Evolutionary conservation across 2,113 vertebrate species (phyloP).

Genomic region (Natator depressus): DNA sequence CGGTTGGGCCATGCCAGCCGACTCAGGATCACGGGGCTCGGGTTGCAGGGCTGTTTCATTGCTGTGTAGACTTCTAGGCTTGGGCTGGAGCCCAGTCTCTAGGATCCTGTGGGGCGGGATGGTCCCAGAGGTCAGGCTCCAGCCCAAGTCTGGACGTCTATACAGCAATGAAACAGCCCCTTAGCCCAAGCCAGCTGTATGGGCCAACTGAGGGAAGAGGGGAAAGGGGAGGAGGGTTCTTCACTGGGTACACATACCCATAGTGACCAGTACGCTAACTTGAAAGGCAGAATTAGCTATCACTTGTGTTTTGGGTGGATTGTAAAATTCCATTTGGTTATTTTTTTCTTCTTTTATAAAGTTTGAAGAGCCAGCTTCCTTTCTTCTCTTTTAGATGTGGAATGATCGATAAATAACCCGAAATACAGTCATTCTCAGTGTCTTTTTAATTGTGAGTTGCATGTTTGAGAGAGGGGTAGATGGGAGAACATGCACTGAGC

Average conservation of each 20-base stretch:
- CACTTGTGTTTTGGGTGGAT: background rate
- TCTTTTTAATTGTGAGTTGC: background rate
- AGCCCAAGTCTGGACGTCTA: background rate
- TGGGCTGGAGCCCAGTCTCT: too few relatives aligned
- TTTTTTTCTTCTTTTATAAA: constrained; percentile 1
- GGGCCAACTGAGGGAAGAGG: too few relatives aligned
- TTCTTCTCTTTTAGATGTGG: background rate
- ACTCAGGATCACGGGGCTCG: too few relatives aligned
- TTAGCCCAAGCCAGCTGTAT: background rate
- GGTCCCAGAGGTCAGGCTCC: background rate
- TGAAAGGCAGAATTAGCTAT: background rate
- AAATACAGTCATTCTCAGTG: constrained; percentile 9
- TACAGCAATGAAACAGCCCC: background rate
- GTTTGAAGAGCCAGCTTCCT: background rate
- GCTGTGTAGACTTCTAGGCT: too few relatives aligned
- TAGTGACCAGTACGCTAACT: rapidly evolving
- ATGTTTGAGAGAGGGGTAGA: background rate
- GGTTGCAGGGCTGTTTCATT: too few relatives aligned
- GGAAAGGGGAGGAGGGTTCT: background rate
- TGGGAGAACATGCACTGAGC: background rate
- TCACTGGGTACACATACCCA: background rate
- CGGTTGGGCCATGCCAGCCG: too few relatives aligned
- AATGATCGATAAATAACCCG: constrained; percentile 22
- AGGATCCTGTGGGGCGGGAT: background rate
- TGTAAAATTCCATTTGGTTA: background rate